Evolutionary conservation across 2,888 invertebrate genomes (phyloP).

Genomic region (Phyllotreta striolata): DNA sequence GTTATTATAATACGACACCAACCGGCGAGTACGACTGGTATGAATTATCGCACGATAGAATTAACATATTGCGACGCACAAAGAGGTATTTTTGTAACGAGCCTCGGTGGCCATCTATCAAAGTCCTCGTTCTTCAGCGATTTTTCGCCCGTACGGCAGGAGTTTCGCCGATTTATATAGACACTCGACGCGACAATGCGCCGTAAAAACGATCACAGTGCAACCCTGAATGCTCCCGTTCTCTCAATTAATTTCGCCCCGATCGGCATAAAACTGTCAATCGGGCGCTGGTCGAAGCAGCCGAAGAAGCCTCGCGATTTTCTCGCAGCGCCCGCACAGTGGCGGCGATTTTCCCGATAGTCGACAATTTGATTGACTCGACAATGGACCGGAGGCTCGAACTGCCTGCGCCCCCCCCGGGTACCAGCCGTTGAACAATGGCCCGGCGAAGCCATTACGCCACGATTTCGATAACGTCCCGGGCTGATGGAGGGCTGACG

Average conservation of each 20-base stretch:
- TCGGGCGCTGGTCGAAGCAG: not conserved
- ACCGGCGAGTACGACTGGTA: conserved; percentile 53
- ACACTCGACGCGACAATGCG: conserved; percentile 29
- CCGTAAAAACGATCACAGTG: conserved; percentile 53
- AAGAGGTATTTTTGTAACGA: conserved; percentile 55
- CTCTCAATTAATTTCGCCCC: conserved; percentile 9
- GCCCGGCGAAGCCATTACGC: conserved; percentile 55
- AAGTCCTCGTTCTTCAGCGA: conserved; percentile 45
- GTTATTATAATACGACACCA: conserved; percentile 53
- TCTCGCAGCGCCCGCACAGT: conserved; percentile 30
- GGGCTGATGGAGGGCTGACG: conserved; percentile 55
- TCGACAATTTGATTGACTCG: conserved; percentile 56
- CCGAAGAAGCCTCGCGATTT: not conserved
- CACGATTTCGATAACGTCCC: conserved; percentile 49
- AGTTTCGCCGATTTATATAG: conserved; percentile 25
- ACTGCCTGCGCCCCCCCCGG: conserved; percentile 54
- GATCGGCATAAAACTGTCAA: conserved; percentile 8
- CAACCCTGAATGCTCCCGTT: too few relatives aligned
- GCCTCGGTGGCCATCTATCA: conserved; percentile 57
- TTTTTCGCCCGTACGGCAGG: conserved; percentile 28
- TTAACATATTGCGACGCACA: conserved; percentile 56
- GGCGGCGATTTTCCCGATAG: conserved; percentile 35
- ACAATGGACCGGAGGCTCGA: conserved; percentile 57
- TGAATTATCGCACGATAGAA: conserved; percentile 56
- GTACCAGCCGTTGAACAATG: conserved; percentile 55